Evolutionary conservation across 2,113 vertebrate species (phyloP).

Genomic region (Bothrops jararaca): DNA sequence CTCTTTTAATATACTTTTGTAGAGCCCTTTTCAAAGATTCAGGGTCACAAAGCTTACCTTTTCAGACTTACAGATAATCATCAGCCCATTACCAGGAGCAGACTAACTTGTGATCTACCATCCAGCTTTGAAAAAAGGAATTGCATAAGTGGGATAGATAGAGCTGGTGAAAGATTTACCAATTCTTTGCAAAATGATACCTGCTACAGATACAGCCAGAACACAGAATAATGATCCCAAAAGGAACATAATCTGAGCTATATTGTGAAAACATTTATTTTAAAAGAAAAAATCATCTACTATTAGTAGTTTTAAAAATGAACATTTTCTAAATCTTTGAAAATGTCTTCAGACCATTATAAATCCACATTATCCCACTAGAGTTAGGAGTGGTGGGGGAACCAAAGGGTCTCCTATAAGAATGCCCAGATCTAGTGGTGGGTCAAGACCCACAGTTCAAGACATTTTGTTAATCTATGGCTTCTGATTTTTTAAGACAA

Average conservation of each 20-base stretch:
- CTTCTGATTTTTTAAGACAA: neutral
- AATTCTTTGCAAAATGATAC: neutral
- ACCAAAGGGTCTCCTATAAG: neutral
- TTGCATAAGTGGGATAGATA: neutral
- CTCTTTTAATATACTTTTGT: neutral
- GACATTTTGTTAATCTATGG: neutral
- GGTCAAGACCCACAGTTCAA: neutral
- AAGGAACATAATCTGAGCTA: neutral
- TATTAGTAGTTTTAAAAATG: neutral
- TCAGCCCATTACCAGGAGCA: neutral
- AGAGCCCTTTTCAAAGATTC: neutral
- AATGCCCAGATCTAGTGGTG: neutral
- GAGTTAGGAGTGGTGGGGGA: neutral
- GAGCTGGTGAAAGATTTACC: neutral
- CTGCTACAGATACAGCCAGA: neutral
- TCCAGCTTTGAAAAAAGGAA: neutral
- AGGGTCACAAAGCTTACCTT: neutral
- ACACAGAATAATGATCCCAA: neutral
- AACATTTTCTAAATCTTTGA: neutral
- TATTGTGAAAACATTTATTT: neutral
- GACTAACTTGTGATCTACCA: neutral
- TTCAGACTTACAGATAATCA: neutral
- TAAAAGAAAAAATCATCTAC: neutral
- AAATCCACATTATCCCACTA: neutral
- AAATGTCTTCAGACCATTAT: neutral